Base-by-base conservation (phyloP, 1,140 invertebrate genomes). In the Physella acuta region DNA sequence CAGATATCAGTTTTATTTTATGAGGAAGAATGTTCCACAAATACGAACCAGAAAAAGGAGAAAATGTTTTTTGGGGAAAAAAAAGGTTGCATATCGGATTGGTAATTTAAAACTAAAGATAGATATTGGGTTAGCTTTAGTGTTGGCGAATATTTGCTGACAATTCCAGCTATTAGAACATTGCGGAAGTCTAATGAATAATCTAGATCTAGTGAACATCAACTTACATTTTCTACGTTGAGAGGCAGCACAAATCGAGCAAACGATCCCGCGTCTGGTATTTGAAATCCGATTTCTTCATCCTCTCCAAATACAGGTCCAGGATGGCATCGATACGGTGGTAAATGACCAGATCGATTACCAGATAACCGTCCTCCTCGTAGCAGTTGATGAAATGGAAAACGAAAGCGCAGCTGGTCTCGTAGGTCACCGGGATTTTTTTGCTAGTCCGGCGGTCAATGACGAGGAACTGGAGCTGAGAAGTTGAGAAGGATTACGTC, bases 301-400 rank as follows among this genome's bases (percentile, higher is more conserved):
- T 30, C 2, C 67, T 69, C 33, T 76, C 64, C 62, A 76, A n/a
- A 28, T 67, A 75, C 16, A 86, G 79, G 55, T 82, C 81, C 28
- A 86, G 79, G 30, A 87, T 66, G 31, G 87, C 74, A 73, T 90
- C 88, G 0, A 92, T 88, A 86, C 94, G 89, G 70, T 90, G 89
- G 78, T 94, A 95, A 61, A 89, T 89, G 77, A 93, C 94, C 39
- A 96, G 88, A 79, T 96, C 94, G 0, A 95, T 81, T 2, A 90
- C 82, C 1, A 94, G 81, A 56, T 92, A 86, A 70, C 89, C 87
- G n/a, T 88, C 86, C 53, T 91, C 89, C 80, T 89, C 94, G 79
- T 90, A 97, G 62, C 92, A 90, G 85, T 97, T 97, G 63, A 95
- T 93, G 37, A 94, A 92, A 78, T 97, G 94, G 2, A 95, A 87